These are phyloP conservation scores for Patagioenas fasciata DNA, from an alignment of 2,113 vertebrate genomes.

Conservation along the genomic window DNA sequence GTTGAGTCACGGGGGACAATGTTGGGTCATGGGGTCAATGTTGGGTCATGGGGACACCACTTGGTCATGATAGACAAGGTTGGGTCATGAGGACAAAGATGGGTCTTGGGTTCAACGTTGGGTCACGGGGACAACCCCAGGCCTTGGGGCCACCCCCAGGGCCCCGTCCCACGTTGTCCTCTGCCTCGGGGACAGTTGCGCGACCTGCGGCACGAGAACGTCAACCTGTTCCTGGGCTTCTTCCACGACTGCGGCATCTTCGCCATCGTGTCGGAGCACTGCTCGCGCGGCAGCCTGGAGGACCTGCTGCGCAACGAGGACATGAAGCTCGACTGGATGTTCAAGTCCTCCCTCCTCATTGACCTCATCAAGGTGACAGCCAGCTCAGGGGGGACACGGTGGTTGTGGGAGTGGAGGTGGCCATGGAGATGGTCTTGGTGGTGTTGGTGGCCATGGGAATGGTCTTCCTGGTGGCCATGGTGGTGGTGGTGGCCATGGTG, in stretches of 20 bases:
- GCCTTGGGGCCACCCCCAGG: not conserved
- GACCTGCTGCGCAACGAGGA: constrained; percentile 87
- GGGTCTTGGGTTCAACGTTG: fast-evolving
- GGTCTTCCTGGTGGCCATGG: not conserved
- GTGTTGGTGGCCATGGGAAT: not conserved
- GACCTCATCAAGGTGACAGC: constrained; percentile 88
- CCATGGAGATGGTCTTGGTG: not conserved
- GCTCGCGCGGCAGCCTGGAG: constrained; percentile 87
- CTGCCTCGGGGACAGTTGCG: constrained; percentile 71
- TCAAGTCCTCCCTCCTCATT: constrained; percentile 91
- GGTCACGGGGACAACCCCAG: too few species aligned
- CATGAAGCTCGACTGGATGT: constrained; percentile 98
- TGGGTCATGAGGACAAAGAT: not conserved
- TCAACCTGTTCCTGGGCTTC: constrained; percentile 89
- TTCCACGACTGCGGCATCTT: constrained; percentile 85
- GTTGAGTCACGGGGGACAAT: too few species aligned
- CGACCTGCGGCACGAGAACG: constrained; percentile 92
- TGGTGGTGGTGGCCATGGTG: not conserved
- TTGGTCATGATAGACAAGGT: fast-evolving
- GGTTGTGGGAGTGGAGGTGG: not conserved
- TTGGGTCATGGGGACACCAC: too few species aligned
- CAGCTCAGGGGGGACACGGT: not conserved
- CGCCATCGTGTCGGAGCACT: constrained; percentile 89
- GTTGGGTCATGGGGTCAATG: not conserved
- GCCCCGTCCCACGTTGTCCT: fast-evolving